A percentile compares a stretch with the other conserved stretches of the same genome.
Evolutionary conservation across 2,113 vertebrate species (phyloP).

Genomic region (Microtus richardsoni): DNA sequence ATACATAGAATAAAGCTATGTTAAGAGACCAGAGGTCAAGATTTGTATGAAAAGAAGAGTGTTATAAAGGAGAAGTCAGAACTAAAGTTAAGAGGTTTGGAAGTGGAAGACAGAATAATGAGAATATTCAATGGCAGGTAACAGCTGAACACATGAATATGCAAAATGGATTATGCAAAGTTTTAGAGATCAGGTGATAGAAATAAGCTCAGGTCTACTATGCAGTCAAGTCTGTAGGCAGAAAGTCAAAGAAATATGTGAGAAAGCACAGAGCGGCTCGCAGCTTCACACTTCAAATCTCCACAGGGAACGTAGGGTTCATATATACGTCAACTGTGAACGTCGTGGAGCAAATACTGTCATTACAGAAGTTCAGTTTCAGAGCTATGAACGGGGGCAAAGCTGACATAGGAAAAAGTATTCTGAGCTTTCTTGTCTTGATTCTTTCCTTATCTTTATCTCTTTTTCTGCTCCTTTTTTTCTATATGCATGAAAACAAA

Average conservation of each 20-base stretch:
- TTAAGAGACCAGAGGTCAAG: background rate
- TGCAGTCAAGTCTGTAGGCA: background rate
- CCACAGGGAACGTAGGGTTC: background rate
- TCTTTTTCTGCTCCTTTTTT: background rate
- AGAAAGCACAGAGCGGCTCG: background rate
- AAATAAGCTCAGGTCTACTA: background rate
- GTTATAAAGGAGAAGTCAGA: background rate
- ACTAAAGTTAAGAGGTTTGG: background rate
- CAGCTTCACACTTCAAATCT: background rate
- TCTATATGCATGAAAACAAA: background rate
- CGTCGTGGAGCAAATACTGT: background rate
- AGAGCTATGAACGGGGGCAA: background rate
- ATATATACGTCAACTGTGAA: background rate
- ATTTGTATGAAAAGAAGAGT: background rate
- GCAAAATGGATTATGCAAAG: background rate
- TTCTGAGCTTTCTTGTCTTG: background rate
- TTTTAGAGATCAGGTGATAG: conserved; percentile 38
- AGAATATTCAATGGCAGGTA: background rate
- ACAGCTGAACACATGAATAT: background rate
- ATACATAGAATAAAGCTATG: background rate
- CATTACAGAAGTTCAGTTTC: background rate
- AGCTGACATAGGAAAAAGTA: background rate
- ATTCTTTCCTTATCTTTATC: background rate
- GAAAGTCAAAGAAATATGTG: background rate
- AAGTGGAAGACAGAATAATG: background rate